A percentile compares a stretch with the other conserved stretches of the same genome.
Evolutionary conservation across 2,113 vertebrate species (phyloP).

Genomic region (human): GRCh38 chr16:14251501-14252000

Average conservation of each 20-base stretch:
- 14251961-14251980: constrained; percentile 80
- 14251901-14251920: constrained; percentile 86
- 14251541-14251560: fast-evolving
- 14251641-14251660: not conserved
- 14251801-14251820: not conserved
- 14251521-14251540: not conserved
- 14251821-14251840: not conserved
- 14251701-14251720: not conserved
- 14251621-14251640: not conserved
- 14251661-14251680: not conserved
- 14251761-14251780: not conserved
- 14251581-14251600: not conserved
- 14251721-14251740: no score
- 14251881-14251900: constrained; percentile 84
- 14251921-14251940: constrained; percentile 88
- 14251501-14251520: not conserved
- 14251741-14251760: not conserved
- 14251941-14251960: constrained; percentile 84
- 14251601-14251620: not conserved
- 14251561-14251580: fast-evolving
- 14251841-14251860: constrained; percentile 77
- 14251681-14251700: not conserved
- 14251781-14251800: not conserved
- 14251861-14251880: constrained; percentile 88
- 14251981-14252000: constrained; percentile 85